Conservation (phyloP, 64 coral and sea anemone species). For the Platygyra sinensis region DNA sequence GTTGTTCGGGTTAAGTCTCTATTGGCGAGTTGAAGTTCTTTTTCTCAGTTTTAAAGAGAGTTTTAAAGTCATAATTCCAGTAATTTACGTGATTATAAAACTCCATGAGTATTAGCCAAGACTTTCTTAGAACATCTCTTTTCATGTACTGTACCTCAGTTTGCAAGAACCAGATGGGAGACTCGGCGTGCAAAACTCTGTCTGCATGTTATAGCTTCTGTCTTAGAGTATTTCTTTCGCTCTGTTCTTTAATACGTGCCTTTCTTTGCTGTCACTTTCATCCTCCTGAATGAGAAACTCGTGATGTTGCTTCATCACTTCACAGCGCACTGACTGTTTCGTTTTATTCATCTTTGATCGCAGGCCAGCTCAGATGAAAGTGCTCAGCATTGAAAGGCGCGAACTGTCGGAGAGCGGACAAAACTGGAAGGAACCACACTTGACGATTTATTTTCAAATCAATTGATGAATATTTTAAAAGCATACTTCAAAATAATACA, state of each 20-base stretch:
- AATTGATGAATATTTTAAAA: background rate
- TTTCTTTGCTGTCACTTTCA: slow-evolving; percentile 33
- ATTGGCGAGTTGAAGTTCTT: no score
- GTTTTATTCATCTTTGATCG: slow-evolving; percentile 39
- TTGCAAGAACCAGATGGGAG: no score
- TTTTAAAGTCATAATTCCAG: no score
- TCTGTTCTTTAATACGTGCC: background rate
- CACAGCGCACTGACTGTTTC: background rate
- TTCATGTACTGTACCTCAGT: no score
- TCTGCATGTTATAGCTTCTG: no score
- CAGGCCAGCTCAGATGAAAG: slow-evolving; percentile 47
- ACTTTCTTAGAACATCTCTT: no score
- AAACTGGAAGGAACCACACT: background rate
- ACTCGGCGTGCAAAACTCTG: no score
- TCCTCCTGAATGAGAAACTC: background rate
- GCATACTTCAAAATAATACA: background rate
- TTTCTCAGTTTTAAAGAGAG: no score
- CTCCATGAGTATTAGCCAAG: no score
- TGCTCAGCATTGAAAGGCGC: slow-evolving; percentile 25
- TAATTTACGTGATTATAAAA: no score
- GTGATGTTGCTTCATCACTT: background rate
- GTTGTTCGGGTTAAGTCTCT: no score
- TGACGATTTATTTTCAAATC: no score
- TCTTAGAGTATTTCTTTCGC: background rate
- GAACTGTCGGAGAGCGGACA: background rate